phyloP scores from a whole-genome alignment of 2,113 vertebrate species.

The Labeo catla region DNA sequence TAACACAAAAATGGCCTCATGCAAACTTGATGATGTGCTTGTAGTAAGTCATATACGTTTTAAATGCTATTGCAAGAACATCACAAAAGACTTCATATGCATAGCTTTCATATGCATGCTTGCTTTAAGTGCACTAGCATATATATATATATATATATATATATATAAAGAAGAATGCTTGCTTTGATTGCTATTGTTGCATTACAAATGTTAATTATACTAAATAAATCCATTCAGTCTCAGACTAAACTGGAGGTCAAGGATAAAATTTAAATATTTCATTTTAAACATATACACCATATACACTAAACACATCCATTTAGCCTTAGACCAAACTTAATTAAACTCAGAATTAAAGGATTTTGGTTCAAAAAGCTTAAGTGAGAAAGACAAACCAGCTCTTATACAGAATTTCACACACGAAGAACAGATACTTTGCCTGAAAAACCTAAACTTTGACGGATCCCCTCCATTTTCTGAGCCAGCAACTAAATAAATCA shows the following conservation, averaged over 20 bases:
- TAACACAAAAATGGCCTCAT: slow-evolving; percentile 73
- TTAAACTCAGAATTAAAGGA: not conserved
- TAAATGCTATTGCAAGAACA: slow-evolving; percentile 11
- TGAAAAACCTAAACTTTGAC: slow-evolving; percentile 35
- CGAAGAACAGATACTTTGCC: not conserved
- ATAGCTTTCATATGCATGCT: not conserved
- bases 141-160: too few relatives aligned
- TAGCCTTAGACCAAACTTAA: not conserved
- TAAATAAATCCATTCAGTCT: too few relatives aligned
- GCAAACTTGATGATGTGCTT: slow-evolving; percentile 75
- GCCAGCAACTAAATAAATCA: slow-evolving; percentile 35
- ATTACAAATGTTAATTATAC: not conserved
- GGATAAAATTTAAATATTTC: too few relatives aligned
- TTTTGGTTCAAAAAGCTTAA: not conserved
- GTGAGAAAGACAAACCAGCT: not conserved
- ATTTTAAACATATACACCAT: too few relatives aligned
- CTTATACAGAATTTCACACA: slow-evolving; percentile 17
- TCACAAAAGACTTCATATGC: slow-evolving; percentile 13
- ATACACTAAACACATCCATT: not conserved
- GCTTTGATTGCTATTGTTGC: not conserved
- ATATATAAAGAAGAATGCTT: not conserved
- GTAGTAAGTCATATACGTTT: slow-evolving; percentile 59
- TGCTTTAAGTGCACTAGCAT: too few relatives aligned
- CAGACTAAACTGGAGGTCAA: not conserved
- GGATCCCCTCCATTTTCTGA: slow-evolving; percentile 47